phyloP scores from a whole-genome alignment of 1,140 invertebrate genomes.

The Galendromus occidentalis region DNA sequence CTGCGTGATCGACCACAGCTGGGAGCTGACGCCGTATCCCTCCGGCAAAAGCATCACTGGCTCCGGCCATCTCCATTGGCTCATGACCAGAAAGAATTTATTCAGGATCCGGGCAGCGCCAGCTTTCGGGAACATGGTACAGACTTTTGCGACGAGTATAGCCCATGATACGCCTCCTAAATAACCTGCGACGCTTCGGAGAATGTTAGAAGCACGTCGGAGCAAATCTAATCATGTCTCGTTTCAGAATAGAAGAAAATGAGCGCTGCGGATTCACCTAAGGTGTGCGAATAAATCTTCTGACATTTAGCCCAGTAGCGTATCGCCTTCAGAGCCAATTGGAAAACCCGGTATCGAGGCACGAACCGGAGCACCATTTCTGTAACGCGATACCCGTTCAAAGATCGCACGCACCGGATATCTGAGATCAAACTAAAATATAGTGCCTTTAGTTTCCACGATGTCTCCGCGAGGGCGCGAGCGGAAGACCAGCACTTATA shows the following conservation, averaged over 20 bases:
- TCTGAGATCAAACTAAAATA: neutral
- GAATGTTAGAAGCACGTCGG: too few relatives aligned
- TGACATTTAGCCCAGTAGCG: slow-evolving; percentile 9
- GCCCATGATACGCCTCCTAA: slow-evolving; percentile 2
- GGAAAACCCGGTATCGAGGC: slow-evolving; percentile 2
- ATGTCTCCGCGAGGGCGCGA: too few relatives aligned
- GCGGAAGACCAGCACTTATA: too few relatives aligned
- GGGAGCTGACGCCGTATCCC: neutral
- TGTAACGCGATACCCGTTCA: slow-evolving; percentile 4
- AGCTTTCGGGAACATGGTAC: slow-evolving; percentile 2
- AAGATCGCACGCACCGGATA: neutral
- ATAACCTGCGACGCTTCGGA: neutral
- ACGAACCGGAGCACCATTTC: slow-evolving; percentile 5
- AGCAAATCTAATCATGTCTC: too few relatives aligned
- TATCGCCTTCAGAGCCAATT: neutral
- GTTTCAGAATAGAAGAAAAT: too few relatives aligned
- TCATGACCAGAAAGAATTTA: slow-evolving; percentile 4
- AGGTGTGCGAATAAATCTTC: neutral
- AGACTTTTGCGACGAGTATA: neutral
- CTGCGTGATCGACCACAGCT: neutral
- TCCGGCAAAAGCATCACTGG: neutral
- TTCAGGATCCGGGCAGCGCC: neutral
- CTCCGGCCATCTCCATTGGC: slow-evolving; percentile 3
- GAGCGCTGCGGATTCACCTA: neutral
- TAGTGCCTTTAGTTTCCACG: too few relatives aligned